Evolutionary conservation across 1,140 invertebrate genomes (phyloP).

Genomic region (Pogonomyrmex barbatus): DNA sequence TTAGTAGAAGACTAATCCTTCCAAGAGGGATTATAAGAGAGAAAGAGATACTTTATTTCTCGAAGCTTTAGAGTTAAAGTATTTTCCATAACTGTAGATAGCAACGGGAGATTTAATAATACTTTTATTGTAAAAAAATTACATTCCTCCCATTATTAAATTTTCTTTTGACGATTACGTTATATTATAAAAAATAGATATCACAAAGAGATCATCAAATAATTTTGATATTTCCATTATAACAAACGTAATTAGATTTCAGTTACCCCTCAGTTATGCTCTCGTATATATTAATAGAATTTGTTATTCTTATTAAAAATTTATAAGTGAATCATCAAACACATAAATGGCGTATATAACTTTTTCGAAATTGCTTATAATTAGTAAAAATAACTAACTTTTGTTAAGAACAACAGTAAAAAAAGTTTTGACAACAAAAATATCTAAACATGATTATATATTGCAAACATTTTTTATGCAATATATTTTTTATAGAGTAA

Average conservation of each 20-base stretch:
- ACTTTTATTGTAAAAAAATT: conserved; percentile 15
- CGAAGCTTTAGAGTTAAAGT: not conserved
- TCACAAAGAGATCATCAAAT: conserved; percentile 2
- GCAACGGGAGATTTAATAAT: conserved; percentile 7
- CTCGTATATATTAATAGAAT: too few species aligned
- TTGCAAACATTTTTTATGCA: too few species aligned
- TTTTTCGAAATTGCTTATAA: not conserved
- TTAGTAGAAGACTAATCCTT: conserved; percentile 27
- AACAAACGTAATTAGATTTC: not conserved
- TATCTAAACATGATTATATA: too few species aligned
- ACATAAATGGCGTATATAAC: not conserved
- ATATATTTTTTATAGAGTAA: too few species aligned
- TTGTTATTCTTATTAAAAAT: not conserved
- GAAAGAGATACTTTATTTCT: conserved; percentile 7
- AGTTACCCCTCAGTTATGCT: not conserved
- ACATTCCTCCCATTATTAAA: conserved; percentile 16
- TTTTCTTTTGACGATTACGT: conserved; percentile 7
- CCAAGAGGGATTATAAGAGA: not conserved
- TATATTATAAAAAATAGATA: not conserved
- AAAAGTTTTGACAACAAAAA: not conserved
- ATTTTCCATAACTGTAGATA: conserved; percentile 10
- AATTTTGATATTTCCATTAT: not conserved
- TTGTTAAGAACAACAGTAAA: not conserved
- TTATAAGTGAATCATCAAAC: not conserved
- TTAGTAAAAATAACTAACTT: not conserved